Percentiles rank a stretch among this genome's conserved stretches.
Evolutionary conservation across 37 sponge, comb jelly and placozoan species (phyloP).

Genomic region (Beroe forskalii): DNA sequence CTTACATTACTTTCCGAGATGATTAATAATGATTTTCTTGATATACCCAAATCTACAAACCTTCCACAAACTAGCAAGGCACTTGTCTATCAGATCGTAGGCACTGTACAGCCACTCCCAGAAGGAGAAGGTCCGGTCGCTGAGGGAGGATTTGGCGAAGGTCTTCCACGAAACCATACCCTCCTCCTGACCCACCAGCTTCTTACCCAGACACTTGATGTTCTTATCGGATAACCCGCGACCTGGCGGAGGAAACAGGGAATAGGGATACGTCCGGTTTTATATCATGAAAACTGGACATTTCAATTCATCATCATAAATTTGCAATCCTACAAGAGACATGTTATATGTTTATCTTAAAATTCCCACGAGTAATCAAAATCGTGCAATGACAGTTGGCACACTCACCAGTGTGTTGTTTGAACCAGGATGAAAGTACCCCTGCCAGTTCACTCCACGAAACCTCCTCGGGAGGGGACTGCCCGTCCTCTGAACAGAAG

Average conservation of each 20-base stretch:
- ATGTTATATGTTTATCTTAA: too few relatives aligned
- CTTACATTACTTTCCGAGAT: too few relatives aligned
- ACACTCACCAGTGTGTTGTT: not conserved
- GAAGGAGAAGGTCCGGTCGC: slow-evolving; percentile 2
- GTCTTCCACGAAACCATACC: slow-evolving; percentile 15
- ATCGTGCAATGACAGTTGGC: too few relatives aligned
- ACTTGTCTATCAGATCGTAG: slow-evolving; percentile 62
- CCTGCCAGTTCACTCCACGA: not conserved
- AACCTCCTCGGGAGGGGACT: not conserved
- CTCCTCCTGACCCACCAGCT: not conserved
- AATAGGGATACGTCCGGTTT: too few relatives aligned
- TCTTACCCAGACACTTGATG: slow-evolving; percentile 2
- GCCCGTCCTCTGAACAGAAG: not conserved
- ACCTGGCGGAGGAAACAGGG: too few relatives aligned
- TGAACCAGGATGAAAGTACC: slow-evolving; percentile 20
- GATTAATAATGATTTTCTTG: too few relatives aligned
- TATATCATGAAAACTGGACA: too few relatives aligned
- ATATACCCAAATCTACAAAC: too few relatives aligned
- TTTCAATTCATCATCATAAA: too few relatives aligned
- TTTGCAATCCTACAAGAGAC: too few relatives aligned
- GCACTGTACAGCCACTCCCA: slow-evolving; percentile 56
- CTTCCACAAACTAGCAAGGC: not conserved
- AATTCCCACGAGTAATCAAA: too few relatives aligned
- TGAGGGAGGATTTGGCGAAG: not conserved
- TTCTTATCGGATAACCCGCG: slow-evolving; percentile 9